Conservation (phyloP, 2,888 invertebrate genomes). For the Drosophila subsilvestris region DNA sequence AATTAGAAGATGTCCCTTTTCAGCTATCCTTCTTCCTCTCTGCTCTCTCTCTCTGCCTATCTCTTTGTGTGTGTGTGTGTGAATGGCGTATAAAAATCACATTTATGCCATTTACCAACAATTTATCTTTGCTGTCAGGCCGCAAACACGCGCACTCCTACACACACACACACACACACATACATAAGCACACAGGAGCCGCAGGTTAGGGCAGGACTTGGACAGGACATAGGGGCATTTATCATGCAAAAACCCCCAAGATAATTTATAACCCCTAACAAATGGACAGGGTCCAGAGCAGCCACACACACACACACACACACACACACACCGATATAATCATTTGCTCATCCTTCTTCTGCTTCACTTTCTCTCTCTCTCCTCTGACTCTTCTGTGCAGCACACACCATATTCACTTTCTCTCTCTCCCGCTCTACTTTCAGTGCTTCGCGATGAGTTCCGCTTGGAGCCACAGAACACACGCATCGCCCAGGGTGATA, state of each 20-base stretch:
- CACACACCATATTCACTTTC: background rate
- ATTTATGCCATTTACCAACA: conserved; percentile 78
- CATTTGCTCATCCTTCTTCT: conserved; percentile 49
- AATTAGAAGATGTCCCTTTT: conserved; percentile 36
- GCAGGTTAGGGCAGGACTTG: conserved; percentile 64
- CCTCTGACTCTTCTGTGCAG: background rate
- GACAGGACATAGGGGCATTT: conserved; percentile 57
- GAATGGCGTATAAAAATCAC: conserved; percentile 71
- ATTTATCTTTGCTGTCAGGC: conserved; percentile 77
- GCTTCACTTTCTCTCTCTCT: conserved; percentile 24
- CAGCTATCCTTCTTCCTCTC: conserved; percentile 6
- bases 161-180: conserved; percentile 17
- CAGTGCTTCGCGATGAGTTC: conserved; percentile 95
- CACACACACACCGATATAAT: conserved; percentile 35
- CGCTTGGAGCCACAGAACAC: conserved; percentile 92
- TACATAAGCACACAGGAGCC: conserved; percentile 30
- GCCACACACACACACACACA: conserved; percentile 13
- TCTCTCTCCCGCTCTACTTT: conserved; percentile 33
- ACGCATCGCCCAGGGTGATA: conserved; percentile 93
- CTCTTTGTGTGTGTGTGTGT: conserved; percentile 7
- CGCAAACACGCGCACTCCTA: conserved; percentile 55
- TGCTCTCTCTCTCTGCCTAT: conserved; percentile 7
- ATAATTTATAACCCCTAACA: conserved; percentile 77
- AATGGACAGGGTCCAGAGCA: conserved; percentile 67
- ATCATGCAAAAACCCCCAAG: conserved; percentile 72